Evolutionary conservation across 2,888 invertebrate species (phyloP), one percentile per base, ranked within the genome.

Genomic region (Diarsia dahlii): DNA sequence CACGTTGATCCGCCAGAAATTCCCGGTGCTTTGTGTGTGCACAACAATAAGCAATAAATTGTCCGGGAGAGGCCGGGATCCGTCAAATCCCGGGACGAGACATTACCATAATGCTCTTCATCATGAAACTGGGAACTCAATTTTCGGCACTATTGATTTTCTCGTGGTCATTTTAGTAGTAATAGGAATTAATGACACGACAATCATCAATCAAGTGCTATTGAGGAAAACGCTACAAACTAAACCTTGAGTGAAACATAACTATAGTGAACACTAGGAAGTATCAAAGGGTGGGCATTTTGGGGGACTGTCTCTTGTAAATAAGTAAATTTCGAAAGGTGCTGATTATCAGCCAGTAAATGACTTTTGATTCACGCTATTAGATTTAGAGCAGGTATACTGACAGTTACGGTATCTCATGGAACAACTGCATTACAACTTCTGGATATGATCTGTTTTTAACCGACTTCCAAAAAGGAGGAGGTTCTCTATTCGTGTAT

Each of bases 11-110:
- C 62, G 52, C 52, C 48, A 71, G 62, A 78, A 88, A 74, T 65
- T 77, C 69, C 66, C 48, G 54, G 71, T 76, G 84, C 80, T 84
- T 82, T 81, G 73, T 84, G 39, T 75, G 56, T 68, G 70, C 75
- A 80, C 78, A 78, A 86, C 89, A 88, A 87, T 87, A 80, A 80
- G 78, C 85, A 76, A 85, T 87, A 87, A 87, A 87, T 87, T 89
- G 89, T 87, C 65, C 69, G 65, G 60, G 77, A 82, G 67, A 87
- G 83, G 58, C 70, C 80, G 80, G 77, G 75, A 82, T 89, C 87
- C 87, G 81, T 88, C 87, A 86, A 89, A 88, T 81, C 82, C 80
- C 74, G 78, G 87, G 78, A 78, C 63, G 71, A 39, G 28, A 75
- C 54, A 88, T 89, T 88, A 88, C 60, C 89, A 88, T 88, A 88